Percentiles rank a stretch among this genome's conserved stretches.
These are phyloP conservation scores for Eubucco bourcierii DNA, from an alignment of 2,113 vertebrate genomes.

Conservation along the genomic window DNA sequence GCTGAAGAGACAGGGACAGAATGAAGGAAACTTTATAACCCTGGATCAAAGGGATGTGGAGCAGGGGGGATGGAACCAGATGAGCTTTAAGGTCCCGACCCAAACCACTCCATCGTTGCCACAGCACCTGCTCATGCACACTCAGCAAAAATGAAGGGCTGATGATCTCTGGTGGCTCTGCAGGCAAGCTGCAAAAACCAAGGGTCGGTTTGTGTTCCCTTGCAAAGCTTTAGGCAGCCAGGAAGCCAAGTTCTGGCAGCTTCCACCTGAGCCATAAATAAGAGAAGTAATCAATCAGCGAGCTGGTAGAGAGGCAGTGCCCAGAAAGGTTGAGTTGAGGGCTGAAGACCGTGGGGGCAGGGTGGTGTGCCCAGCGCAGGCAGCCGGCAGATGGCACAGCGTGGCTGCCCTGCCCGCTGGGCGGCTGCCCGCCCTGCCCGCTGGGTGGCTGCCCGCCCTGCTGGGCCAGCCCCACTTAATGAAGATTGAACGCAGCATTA, in stretches of 20 bases:
- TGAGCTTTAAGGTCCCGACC: too few species aligned
- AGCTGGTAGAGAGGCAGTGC: fast-evolving
- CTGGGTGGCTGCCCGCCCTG: too few species aligned
- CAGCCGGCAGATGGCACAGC: not conserved
- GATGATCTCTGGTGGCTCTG: fast-evolving
- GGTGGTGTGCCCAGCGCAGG: fast-evolving
- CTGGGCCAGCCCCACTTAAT: fast-evolving
- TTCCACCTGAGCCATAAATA: not conserved
- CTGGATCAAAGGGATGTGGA: not conserved
- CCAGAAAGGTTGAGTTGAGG: not conserved
- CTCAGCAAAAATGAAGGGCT: not conserved
- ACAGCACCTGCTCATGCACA: fast-evolving
- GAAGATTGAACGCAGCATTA: not conserved
- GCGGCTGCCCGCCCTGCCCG: too few species aligned
- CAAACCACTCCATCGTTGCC: not conserved
- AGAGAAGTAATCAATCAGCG: not conserved
- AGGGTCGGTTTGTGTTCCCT: not conserved
- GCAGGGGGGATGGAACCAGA: not conserved
- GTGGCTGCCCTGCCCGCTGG: fast-evolving
- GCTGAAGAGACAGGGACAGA: not conserved
- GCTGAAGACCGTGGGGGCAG: not conserved
- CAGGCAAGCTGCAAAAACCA: not conserved
- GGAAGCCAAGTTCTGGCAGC: not conserved
- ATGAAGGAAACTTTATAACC: not conserved
- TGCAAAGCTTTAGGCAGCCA: not conserved